Evolutionary conservation across 2,113 vertebrate species (phyloP), one percentile per base, ranked within the genome.

Genomic region (Triplophysa siluroides): DNA sequence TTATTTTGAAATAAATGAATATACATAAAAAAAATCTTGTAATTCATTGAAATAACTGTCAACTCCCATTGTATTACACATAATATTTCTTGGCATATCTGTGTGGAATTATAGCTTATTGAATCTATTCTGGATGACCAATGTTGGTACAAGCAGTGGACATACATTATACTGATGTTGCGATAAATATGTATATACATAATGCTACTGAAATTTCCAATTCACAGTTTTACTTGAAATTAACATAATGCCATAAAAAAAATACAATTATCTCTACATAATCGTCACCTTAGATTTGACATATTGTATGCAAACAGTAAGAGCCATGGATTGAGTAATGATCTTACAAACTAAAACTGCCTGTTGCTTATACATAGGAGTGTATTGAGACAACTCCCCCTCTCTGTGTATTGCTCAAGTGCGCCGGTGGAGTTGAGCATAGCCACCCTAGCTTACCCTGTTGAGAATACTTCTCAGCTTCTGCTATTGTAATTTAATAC

Each of bases 361-460:
- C 29, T 71, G 68, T 77, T 50, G 69, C 50, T 65, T 79, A 24
- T 38, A 38, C 33, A 6, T 33, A 47, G 47, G 61, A 66, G 66
- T 78, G 58, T 63, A 14, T 62, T 84, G 79, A 85, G 86, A 74
- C 33, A 78, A 76, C 63, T 62, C 76, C 85, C 52, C 83, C 77
- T 85, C 78, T 84, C 64, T 87, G 82, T 79, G 76, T 76, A 82
- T 86, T 41, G 2, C 85, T 79, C 85, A 89, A 86, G 86, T 85
- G 87, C 86, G 83, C 87, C 81, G 83, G 84, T 76, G 83, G 84
- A 81, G 82, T 66, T 83, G 83, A 80, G 82, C 79, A 72, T 86
- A 85, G 83, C 88, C 81, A 76, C 81, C 81, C 79, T 86, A 84
- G 85, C 89, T 87, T 86, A 79, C 82, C 82, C 84, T 73, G 78